Evolutionary conservation across 1,140 invertebrate species (phyloP), one percentile per base, ranked within the genome.

Genomic region (Anadara kagoshimensis): DNA sequence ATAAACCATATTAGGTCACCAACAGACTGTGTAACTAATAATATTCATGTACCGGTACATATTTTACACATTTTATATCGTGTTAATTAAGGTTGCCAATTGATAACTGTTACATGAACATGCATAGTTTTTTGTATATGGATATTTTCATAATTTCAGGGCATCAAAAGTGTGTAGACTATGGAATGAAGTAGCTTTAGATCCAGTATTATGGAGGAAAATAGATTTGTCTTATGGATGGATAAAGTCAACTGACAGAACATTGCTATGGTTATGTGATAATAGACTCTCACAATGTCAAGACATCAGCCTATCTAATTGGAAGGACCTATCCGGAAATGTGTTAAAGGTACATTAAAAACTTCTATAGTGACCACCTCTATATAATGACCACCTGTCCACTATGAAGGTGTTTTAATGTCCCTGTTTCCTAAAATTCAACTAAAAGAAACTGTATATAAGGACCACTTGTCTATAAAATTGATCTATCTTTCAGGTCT

Each of bases 221-320:
- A 92, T 95, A 76, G 94, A 96, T 86, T 89, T 96, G 80, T 86
- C 90, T 11, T 91, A 91, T 68, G 92, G 93, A 75, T 93, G 93
- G 89, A 93, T 94, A 20, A 93, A 92, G 80, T 92, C 94, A 72
- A 93, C 92, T 82, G 93, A 92, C 81, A 93, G 93, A 86, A 90
- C 87, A 83, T 90, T 96, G 12, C 91, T 93, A 65, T 94, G 93
- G 93, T 91, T 96, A 43, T 91, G 94, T 71, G 92, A 94, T 84
- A 93, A 94, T 89, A 91, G 94, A 78, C 90, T 95, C 47, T 89
- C 91, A 26, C 89, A 91, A 76, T 94, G 94, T 83, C 92, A 93
- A 81, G 93, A 93, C 84, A 89, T 96, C 68, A 95, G 93, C 91
- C 90, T 95, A 84, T 76, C 80, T 63, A 85, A 84, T 10, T 90